Conservation (phyloP, 2,113 vertebrate species). For the Dascyllus trimaculatus region DNA sequence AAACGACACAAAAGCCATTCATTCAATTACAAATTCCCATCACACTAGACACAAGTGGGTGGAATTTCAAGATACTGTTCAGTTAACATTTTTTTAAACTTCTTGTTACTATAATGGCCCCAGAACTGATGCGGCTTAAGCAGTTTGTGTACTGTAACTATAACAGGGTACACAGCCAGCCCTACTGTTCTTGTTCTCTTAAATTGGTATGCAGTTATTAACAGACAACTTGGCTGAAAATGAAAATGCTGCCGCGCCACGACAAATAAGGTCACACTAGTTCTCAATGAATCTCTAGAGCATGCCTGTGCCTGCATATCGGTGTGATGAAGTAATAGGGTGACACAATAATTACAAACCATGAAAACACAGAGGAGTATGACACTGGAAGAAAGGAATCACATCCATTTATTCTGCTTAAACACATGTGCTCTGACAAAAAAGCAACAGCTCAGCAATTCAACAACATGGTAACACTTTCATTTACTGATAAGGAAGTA, state of each 20-base stretch:
- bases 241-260: constrained; percentile 32
- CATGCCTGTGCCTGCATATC: constrained; percentile 39
- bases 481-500: background rate
- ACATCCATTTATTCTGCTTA: background rate
- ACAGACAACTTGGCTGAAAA: constrained; percentile 57
- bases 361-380: background rate
- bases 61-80: background rate
- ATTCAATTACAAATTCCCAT: background rate
- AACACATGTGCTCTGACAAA: background rate
- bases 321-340: constrained; percentile 26
- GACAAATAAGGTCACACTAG: constrained; percentile 59
- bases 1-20: background rate
- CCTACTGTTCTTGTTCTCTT: constrained; percentile 24
- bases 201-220: constrained; percentile 57
- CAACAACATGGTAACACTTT: background rate
- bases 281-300: constrained; percentile 48
- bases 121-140: background rate
- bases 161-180: background rate
- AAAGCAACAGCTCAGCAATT: background rate
- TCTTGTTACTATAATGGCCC: background rate
- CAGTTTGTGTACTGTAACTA: background rate
- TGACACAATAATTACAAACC: constrained; percentile 8
- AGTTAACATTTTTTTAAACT: background rate
- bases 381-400: constrained; percentile 11
- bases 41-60: background rate